phyloP scores from a whole-genome alignment of 2,113 vertebrate species.

The Ascaphus truei region DNA sequence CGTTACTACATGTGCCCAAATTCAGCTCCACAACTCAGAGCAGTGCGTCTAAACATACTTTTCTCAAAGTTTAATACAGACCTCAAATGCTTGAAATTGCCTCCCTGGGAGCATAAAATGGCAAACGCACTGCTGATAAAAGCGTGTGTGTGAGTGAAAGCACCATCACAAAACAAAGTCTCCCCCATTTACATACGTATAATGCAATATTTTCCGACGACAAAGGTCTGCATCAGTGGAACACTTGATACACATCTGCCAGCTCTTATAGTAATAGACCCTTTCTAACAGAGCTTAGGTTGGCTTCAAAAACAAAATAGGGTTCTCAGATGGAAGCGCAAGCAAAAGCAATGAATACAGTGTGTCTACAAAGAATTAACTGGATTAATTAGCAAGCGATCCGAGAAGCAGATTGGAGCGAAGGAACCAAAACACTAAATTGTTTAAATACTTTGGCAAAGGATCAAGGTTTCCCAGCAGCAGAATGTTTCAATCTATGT shows the following conservation, averaged over 20 bases:
- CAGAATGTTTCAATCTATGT: conserved; percentile 64
- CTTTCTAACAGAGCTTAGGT: conserved; percentile 55
- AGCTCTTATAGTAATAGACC: conserved; percentile 54
- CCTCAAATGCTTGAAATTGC: no score
- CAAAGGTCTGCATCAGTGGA: no score
- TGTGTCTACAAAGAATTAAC: conserved; percentile 78
- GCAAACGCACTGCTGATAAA: no score
- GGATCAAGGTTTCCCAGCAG: conserved; percentile 81
- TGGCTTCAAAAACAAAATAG: conserved; percentile 61
- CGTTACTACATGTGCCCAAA: no score
- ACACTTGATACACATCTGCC: conserved; percentile 54
- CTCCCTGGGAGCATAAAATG: background rate
- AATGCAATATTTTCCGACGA: background rate
- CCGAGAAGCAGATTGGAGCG: conserved; percentile 75
- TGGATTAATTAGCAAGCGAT: conserved; percentile 82
- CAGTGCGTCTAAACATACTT: no score
- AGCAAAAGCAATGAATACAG: conserved; percentile 69
- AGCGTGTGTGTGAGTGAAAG: no score
- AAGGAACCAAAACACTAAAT: conserved; percentile 80
- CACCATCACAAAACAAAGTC: conserved; percentile 11
- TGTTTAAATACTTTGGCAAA: conserved; percentile 84
- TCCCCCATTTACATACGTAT: conserved; percentile 9
- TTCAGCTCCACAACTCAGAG: no score
- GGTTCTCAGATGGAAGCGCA: conserved; percentile 54
- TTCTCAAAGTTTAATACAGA: no score